A percentile compares a stretch with the other conserved stretches of the same genome.
These are phyloP conservation scores for Equus przewalskii DNA, from an alignment of 2,113 vertebrate genomes.

Conservation along the genomic window DNA sequence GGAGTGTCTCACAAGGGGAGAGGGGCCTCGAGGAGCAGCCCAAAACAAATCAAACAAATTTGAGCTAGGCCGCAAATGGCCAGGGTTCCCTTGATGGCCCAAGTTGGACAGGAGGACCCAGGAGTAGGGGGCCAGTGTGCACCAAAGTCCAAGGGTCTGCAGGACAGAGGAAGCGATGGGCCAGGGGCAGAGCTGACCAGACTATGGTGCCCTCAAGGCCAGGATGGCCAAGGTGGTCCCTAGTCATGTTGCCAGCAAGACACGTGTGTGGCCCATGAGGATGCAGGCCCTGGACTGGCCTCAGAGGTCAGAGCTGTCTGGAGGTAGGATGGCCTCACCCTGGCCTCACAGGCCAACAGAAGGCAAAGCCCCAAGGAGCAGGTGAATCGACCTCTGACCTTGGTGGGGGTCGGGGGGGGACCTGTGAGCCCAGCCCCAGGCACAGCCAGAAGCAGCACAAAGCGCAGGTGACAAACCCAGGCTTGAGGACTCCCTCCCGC, in stretches of 20 bases:
- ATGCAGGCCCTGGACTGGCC: background rate
- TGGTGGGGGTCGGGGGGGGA: too few relatives aligned
- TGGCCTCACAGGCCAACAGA: background rate
- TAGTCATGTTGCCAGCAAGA: fast-evolving
- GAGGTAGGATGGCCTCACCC: background rate
- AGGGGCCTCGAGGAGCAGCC: background rate
- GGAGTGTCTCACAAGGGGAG: background rate
- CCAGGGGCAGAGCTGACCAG: background rate
- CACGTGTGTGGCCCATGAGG: background rate
- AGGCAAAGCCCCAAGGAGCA: background rate
- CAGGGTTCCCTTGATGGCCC: background rate
- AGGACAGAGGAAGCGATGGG: background rate
- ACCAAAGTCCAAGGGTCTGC: background rate
- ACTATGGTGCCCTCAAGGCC: background rate
- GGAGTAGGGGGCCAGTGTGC: too few relatives aligned
- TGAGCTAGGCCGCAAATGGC: background rate
- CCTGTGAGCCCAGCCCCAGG: background rate
- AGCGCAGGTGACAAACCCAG: too few relatives aligned
- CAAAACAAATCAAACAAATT: background rate
- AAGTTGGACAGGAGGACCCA: background rate
- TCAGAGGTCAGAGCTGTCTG: background rate
- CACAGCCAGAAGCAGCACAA: too few relatives aligned
- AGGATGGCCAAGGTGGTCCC: background rate
- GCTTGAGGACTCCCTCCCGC: too few relatives aligned
- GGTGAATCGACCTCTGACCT: fast-evolving